Evolutionary conservation across 2,888 invertebrate genomes (phyloP).

Genomic region (Amphipyra tragopoginis): DNA sequence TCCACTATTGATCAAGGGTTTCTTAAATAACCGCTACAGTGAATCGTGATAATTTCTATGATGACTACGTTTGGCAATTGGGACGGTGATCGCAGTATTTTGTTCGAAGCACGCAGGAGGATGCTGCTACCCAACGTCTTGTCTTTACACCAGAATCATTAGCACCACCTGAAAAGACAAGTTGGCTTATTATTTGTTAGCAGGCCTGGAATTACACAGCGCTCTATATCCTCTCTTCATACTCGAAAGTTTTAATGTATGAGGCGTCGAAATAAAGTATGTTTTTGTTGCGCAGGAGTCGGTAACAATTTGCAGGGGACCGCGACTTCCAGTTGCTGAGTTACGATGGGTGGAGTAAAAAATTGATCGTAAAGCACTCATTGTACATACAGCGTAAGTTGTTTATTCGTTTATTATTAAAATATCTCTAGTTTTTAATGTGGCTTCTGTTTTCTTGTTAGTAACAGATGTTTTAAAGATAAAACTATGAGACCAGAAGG

Average conservation of each 20-base stretch:
- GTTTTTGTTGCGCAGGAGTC: constrained; percentile 56
- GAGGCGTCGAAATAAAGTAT: constrained; percentile 62
- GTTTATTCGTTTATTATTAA: constrained; percentile 50
- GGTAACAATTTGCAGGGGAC: constrained; percentile 51
- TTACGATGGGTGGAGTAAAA: constrained; percentile 45
- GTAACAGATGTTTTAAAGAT: constrained; percentile 11
- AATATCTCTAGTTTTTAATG: constrained; percentile 43
- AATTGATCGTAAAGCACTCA: constrained; percentile 50
- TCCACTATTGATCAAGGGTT: too few relatives aligned
- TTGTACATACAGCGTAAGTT: constrained; percentile 22
- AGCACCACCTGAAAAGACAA: too few relatives aligned
- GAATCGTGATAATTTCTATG: too few relatives aligned
- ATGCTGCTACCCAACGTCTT: too few relatives aligned
- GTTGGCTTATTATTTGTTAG: too few relatives aligned
- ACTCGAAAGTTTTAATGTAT: constrained; percentile 55
- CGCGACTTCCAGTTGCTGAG: constrained; percentile 34
- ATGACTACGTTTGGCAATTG: too few relatives aligned
- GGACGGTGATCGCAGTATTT: too few relatives aligned
- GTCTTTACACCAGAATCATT: too few relatives aligned
- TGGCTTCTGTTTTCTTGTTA: constrained; percentile 42
- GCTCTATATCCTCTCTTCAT: constrained; percentile 17
- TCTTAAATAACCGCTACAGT: too few relatives aligned
- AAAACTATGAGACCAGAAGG: background rate
- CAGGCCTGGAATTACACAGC: too few relatives aligned
- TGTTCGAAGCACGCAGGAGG: too few relatives aligned